Percentiles rank a stretch among this genome's conserved stretches.
phyloP scores from a whole-genome alignment of 2,888 invertebrate genomes.

The Cybosia mesomella region DNA sequence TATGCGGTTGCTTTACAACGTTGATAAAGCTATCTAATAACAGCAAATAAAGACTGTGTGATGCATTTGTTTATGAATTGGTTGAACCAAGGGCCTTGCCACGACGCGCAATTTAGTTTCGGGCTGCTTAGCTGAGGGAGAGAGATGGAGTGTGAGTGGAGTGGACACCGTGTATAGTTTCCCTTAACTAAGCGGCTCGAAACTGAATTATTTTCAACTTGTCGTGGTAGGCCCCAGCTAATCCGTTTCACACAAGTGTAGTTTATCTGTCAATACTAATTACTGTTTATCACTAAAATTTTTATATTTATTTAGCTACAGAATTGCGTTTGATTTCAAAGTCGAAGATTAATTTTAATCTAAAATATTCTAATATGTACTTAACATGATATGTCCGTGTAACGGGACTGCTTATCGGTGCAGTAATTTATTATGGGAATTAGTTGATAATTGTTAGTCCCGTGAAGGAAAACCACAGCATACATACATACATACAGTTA shows the following conservation, averaged over 20 bases:
- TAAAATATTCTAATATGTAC: background rate
- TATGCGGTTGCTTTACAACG: conserved; percentile 16
- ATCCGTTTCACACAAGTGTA: background rate
- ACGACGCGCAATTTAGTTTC: no score
- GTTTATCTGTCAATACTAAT: background rate
- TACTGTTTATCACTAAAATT: background rate
- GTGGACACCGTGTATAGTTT: no score
- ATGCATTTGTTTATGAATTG: conserved; percentile 1
- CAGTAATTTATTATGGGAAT: background rate
- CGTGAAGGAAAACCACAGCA: background rate
- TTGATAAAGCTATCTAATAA: conserved; percentile 27
- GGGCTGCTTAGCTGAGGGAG: no score
- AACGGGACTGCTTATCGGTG: background rate
- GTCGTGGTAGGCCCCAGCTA: no score
- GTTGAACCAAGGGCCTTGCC: no score
- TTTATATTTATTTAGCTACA: background rate
- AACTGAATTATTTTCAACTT: no score
- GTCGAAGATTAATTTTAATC: background rate
- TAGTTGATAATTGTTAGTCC: background rate
- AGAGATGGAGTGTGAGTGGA: no score
- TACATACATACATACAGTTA: background rate
- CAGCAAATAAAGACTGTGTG: conserved; percentile 21
- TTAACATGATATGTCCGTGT: conserved; percentile 4
- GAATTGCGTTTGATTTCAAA: background rate
- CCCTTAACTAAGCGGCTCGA: no score